Evolutionary conservation across 2,113 vertebrate genomes (phyloP).

Genomic region (Gila orcuttii): DNA sequence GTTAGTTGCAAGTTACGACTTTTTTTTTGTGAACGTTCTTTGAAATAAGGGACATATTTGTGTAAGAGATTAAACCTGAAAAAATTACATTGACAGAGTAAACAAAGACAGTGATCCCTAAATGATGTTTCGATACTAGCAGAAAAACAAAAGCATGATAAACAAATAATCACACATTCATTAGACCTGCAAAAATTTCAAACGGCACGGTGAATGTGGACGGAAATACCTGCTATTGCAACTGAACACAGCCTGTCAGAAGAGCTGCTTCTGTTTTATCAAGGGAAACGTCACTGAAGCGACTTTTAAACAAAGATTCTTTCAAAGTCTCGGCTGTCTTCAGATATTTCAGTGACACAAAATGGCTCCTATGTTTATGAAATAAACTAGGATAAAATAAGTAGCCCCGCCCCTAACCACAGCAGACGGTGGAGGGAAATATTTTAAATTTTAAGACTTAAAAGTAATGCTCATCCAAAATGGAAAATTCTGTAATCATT

Average conservation of each 20-base stretch:
- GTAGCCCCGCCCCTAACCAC: background rate
- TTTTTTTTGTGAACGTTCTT: slow-evolving; percentile 54
- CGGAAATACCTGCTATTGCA: slow-evolving; percentile 49
- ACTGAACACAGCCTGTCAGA: slow-evolving; percentile 25
- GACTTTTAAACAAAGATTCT: background rate
- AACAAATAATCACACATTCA: slow-evolving; percentile 54
- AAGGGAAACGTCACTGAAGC: background rate
- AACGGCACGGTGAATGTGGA: slow-evolving; percentile 47
- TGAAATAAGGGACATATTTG: slow-evolving; percentile 30
- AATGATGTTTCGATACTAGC: slow-evolving; percentile 26
- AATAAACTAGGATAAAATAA: background rate
- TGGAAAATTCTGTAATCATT: background rate
- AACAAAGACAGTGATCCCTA: slow-evolving; percentile 39
- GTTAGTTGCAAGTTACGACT: slow-evolving; percentile 72
- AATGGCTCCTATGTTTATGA: background rate
- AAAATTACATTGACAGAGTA: background rate
- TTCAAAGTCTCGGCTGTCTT: background rate
- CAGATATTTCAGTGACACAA: background rate
- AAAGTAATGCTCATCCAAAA: background rate
- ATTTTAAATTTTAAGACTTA: background rate
- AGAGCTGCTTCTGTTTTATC: slow-evolving; percentile 13
- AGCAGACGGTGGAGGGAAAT: background rate
- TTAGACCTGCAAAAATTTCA: slow-evolving; percentile 50
- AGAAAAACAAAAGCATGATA: slow-evolving; percentile 18
- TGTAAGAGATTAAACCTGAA: background rate